These are phyloP conservation scores for Congeria kusceri DNA, from an alignment of 2,888 invertebrate genomes.

Conservation along the genomic window DNA sequence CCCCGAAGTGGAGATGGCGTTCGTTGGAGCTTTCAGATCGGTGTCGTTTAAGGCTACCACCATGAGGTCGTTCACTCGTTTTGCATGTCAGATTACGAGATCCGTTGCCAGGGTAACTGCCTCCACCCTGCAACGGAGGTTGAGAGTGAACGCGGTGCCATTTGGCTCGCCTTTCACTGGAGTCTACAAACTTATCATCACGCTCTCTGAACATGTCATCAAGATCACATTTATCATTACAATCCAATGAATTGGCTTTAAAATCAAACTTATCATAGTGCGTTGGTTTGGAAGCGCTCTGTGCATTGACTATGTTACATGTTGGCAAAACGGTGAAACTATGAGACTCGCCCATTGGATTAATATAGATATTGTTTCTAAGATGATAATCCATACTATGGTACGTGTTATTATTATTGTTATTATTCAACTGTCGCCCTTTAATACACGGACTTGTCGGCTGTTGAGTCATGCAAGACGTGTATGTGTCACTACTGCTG, in stretches of 20 bases:
- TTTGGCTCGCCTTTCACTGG: slow-evolving; percentile 74
- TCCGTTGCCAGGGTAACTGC: slow-evolving; percentile 32
- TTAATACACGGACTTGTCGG: slow-evolving; percentile 76
- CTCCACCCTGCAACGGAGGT: slow-evolving; percentile 63
- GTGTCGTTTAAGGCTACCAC: slow-evolving; percentile 77
- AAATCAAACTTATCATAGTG: slow-evolving; percentile 35
- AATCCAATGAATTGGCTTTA: slow-evolving; percentile 18
- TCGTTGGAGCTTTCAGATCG: slow-evolving; percentile 77
- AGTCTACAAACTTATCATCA: slow-evolving; percentile 79
- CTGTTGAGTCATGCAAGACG: slow-evolving; percentile 98
- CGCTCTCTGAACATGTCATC: slow-evolving; percentile 68
- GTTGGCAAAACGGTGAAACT: slow-evolving; percentile 55
- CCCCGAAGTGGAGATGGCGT: slow-evolving; percentile 78
- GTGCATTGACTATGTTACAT: slow-evolving; percentile 49
- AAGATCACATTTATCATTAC: slow-evolving; percentile 56
- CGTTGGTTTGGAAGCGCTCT: slow-evolving; percentile 58
- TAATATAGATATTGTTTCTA: slow-evolving; percentile 83
- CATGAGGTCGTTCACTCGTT: slow-evolving; percentile 45
- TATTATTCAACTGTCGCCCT: slow-evolving; percentile 49
- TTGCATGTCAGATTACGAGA: slow-evolving; percentile 32
- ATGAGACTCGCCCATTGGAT: slow-evolving; percentile 80
- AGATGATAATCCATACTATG: slow-evolving; percentile 28
- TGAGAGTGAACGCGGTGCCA: slow-evolving; percentile 78
- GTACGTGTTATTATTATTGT: no score
- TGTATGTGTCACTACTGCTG: slow-evolving; percentile 97